Evolutionary conservation across 2,888 invertebrate species (phyloP).

Genomic region (Morpho helenor): DNA sequence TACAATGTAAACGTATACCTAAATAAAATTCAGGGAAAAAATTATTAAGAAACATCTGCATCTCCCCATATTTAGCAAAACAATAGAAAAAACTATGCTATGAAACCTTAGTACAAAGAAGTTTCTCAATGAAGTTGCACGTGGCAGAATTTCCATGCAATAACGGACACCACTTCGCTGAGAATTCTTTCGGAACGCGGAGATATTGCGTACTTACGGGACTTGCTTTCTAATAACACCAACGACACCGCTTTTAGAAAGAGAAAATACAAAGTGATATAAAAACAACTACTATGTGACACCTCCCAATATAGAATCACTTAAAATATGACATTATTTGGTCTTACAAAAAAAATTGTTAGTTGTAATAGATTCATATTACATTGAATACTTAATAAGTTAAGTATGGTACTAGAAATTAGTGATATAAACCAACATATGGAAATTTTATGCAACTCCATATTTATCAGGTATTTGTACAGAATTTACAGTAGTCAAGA

Average conservation of each 20-base stretch:
- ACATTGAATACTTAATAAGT: too few species aligned
- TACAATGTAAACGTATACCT: conserved; percentile 40
- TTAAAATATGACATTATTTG: not conserved
- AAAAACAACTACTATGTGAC: conserved; percentile 60
- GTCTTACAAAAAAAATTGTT: too few species aligned
- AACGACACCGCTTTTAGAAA: conserved; percentile 67
- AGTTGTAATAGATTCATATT: too few species aligned
- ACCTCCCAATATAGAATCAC: conserved; percentile 52
- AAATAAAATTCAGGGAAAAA: conserved; percentile 29
- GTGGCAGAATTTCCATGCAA: conserved; percentile 76
- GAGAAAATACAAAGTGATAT: conserved; percentile 71
- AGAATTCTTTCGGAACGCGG: conserved; percentile 60
- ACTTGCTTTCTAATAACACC: conserved; percentile 72
- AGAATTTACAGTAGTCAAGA: too few species aligned
- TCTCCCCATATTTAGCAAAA: conserved; percentile 68
- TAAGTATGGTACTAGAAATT: too few species aligned
- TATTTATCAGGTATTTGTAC: too few species aligned
- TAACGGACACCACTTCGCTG: conserved; percentile 59
- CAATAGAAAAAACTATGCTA: conserved; percentile 71
- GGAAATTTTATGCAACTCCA: too few species aligned
- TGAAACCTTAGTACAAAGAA: conserved; percentile 71
- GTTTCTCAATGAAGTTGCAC: conserved; percentile 75
- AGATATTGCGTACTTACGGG: conserved; percentile 76
- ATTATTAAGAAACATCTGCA: conserved; percentile 37
- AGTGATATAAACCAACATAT: too few species aligned